Conservation (phyloP, 1,140 invertebrate species). For the Aphaenogaster rudis region DNA sequence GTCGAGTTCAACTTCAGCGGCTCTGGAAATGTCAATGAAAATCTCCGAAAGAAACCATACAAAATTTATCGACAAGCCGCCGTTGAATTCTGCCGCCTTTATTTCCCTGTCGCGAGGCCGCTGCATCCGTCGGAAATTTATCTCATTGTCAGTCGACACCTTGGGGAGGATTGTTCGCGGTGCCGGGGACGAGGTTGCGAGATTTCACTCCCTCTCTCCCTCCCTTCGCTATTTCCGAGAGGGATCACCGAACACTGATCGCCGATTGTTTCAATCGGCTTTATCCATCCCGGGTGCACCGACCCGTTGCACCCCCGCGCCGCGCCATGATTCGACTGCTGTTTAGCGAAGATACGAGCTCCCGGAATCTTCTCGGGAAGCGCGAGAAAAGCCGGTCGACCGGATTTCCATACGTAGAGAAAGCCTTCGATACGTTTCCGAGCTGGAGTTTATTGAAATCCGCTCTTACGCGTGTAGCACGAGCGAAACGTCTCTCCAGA, state of each 20-base stretch:
- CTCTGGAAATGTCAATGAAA: neutral
- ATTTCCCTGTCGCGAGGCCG: slow-evolving; percentile 37
- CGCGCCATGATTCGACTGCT: slow-evolving; percentile 59
- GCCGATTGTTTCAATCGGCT: slow-evolving; percentile 78
- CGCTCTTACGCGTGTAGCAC: slow-evolving; percentile 40
- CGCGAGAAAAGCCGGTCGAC: slow-evolving; percentile 59
- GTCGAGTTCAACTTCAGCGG: neutral
- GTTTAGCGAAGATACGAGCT: slow-evolving; percentile 66
- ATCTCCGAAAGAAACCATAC: slow-evolving; percentile 31
- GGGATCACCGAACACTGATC: slow-evolving; percentile 76
- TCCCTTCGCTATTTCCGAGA: slow-evolving; percentile 64
- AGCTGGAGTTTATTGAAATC: slow-evolving; percentile 67
- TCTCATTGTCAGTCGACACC: slow-evolving; percentile 47
- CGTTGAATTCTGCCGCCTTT: slow-evolving; percentile 28
- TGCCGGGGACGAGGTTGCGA: slow-evolving; percentile 17
- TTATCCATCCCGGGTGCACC: slow-evolving; percentile 58
- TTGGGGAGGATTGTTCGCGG: slow-evolving; percentile 55
- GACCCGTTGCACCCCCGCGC: slow-evolving; percentile 11
- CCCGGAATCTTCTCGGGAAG: slow-evolving; percentile 25
- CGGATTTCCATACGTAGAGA: slow-evolving; percentile 69
- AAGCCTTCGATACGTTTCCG: slow-evolving; percentile 60
- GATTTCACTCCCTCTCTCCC: slow-evolving; percentile 25
- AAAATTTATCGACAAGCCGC: slow-evolving; percentile 50
- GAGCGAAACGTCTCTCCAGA: slow-evolving; percentile 14
- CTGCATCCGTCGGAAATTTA: slow-evolving; percentile 58